These are phyloP conservation scores for Chionodraco myersi DNA, from an alignment of 2,113 vertebrate genomes.

Conservation along the genomic window DNA sequence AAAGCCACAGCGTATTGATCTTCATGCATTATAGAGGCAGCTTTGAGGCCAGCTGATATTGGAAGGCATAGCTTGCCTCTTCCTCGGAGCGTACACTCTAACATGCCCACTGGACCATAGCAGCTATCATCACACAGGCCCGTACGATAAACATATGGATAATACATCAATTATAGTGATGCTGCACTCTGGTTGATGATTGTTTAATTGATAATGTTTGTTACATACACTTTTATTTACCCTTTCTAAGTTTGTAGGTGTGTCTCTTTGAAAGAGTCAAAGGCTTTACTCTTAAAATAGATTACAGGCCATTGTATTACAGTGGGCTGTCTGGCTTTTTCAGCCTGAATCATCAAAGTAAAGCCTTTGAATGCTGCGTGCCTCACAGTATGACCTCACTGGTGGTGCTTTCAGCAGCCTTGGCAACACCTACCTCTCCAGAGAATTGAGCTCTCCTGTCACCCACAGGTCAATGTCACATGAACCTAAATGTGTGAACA, in stretches of 20 bases:
- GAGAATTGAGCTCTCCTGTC: conserved; percentile 45
- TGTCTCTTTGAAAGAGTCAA: conserved; percentile 26
- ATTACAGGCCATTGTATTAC: conserved; percentile 23
- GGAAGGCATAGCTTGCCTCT: conserved; percentile 58
- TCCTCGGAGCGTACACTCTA: conserved; percentile 39
- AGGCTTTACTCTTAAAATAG: conserved; percentile 38
- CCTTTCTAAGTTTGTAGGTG: background rate
- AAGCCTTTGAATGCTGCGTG: conserved; percentile 17
- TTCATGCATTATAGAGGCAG: conserved; percentile 78
- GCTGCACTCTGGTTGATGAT: conserved; percentile 36
- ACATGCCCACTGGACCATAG: conserved; percentile 71
- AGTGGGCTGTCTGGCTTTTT: conserved; percentile 23
- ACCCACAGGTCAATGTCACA: conserved; percentile 63
- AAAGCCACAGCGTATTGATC: conserved; percentile 81
- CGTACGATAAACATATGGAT: conserved; percentile 68
- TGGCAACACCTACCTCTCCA: conserved; percentile 52
- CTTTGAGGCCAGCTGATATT: conserved; percentile 68
- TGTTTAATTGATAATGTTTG: conserved; percentile 54
- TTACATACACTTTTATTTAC: conserved; percentile 12
- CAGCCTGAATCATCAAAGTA: conserved; percentile 41
- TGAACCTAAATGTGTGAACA: conserved; percentile 73
- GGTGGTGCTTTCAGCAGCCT: conserved; percentile 39
- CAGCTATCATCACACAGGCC: conserved; percentile 64
- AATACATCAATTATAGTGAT: conserved; percentile 38
- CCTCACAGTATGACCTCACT: conserved; percentile 34